These are phyloP conservation scores for Bradypus variegatus DNA, from an alignment of 2,797 vertebrate species.

Conservation along the genomic window DNA sequence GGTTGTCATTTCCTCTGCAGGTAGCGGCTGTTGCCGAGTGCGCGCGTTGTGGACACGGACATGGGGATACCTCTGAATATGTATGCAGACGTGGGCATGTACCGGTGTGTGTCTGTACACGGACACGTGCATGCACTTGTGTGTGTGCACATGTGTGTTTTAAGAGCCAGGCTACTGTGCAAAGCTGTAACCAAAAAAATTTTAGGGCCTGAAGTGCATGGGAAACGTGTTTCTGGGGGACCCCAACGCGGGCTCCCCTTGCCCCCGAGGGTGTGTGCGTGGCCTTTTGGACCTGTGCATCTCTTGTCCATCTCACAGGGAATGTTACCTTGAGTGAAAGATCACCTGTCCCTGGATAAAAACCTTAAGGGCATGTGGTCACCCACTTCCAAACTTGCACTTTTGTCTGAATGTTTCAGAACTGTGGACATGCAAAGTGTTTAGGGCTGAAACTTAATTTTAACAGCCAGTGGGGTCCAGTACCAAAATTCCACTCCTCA, in stretches of 20 bases:
- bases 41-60: too few relatives aligned
- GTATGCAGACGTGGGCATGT: too few relatives aligned
- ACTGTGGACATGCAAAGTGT: background rate
- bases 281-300: too few relatives aligned
- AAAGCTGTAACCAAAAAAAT: background rate
- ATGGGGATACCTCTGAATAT: too few relatives aligned
- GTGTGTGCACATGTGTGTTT: background rate
- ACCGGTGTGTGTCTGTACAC: too few relatives aligned
- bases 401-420: background rate
- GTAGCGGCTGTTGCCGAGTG: too few relatives aligned
- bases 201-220: too few relatives aligned
- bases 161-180: background rate
- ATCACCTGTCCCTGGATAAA: background rate
- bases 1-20: too few relatives aligned
- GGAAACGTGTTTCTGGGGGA: too few relatives aligned
- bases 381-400: background rate
- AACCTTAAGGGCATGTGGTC: background rate
- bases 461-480: background rate
- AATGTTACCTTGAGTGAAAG: background rate
- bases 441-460: background rate
- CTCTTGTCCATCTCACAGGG: background rate
- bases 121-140: background rate
- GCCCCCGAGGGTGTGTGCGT: too few relatives aligned
- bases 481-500: background rate
- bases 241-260: background rate